These are phyloP conservation scores for Melinaea menophilus DNA, from an alignment of 2,888 invertebrate genomes.

Conservation along the genomic window DNA sequence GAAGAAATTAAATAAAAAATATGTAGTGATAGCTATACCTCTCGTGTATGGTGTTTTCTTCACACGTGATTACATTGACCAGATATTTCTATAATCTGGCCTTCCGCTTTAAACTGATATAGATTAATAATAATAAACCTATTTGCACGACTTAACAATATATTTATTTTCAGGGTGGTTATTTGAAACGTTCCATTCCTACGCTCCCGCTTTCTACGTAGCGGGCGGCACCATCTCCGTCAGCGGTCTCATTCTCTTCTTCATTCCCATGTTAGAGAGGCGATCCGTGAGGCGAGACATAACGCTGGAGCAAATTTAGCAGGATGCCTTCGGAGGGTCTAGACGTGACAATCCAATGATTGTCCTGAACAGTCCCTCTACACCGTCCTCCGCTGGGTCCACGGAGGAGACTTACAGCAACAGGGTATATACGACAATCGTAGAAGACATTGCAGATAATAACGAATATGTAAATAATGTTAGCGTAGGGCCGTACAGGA, in stretches of 20 bases:
- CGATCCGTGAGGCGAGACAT: conserved; percentile 50
- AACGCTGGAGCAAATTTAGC: conserved; percentile 66
- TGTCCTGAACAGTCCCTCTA: conserved; percentile 69
- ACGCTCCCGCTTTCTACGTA: conserved; percentile 91
- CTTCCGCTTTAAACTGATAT: no score
- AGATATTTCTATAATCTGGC: no score
- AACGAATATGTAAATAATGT: conserved; percentile 55
- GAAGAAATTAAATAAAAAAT: no score
- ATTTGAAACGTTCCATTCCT: conserved; percentile 86
- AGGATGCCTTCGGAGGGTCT: conserved; percentile 44
- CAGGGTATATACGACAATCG: conserved; percentile 70
- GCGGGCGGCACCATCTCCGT: conserved; percentile 91
- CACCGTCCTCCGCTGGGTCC: conserved; percentile 54
- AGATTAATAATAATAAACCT: no score
- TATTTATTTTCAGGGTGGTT: conserved; percentile 83
- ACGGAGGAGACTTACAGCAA: conserved; percentile 59
- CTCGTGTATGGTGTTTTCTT: no score
- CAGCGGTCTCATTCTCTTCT: conserved; percentile 92
- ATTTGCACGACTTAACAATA: conserved; percentile 1
- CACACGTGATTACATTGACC: no score
- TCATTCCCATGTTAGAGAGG: conserved; percentile 85
- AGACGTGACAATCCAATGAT: conserved; percentile 53
- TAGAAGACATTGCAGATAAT: conserved; percentile 53
- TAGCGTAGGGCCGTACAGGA: conserved; percentile 41
- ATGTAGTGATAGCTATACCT: no score